phyloP scores from a whole-genome alignment of 1,140 invertebrate species.

The Leptinotarsa lineolata region DNA sequence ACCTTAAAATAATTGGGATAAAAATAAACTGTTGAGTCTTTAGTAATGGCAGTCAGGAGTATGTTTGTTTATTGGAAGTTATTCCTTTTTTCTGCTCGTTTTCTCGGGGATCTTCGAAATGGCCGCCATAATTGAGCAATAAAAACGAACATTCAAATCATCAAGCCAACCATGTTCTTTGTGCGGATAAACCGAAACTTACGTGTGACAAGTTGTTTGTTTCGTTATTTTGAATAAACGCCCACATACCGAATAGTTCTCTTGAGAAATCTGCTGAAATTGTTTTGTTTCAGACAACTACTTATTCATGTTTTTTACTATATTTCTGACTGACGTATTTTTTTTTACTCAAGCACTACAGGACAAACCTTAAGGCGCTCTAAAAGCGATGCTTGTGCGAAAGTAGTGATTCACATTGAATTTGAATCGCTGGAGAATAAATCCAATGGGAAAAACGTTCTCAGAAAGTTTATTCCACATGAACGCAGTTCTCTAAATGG shows the following conservation, averaged over 20 bases:
- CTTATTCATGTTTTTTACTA: too few relatives aligned
- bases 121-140: conserved; percentile 9
- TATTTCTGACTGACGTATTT: too few relatives aligned
- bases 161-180: background rate
- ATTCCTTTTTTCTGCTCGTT: conserved; percentile 12
- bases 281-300: too few relatives aligned
- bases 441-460: too few relatives aligned
- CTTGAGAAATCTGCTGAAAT: background rate
- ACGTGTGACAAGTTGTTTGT: background rate
- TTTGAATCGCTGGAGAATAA: too few relatives aligned
- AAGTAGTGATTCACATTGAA: too few relatives aligned
- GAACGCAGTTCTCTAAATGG: too few relatives aligned
- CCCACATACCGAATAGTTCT: background rate
- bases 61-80: conserved; percentile 15
- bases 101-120: conserved; percentile 1
- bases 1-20: conserved; percentile 30
- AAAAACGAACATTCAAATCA: conserved; percentile 9
- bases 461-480: too few relatives aligned
- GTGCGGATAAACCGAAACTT: background rate
- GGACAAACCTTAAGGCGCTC: too few relatives aligned
- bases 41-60: conserved; percentile 16
- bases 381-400: too few relatives aligned
- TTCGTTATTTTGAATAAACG: background rate
- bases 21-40: conserved; percentile 24
- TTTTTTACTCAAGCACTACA: too few relatives aligned